Percentiles rank a stretch among this genome's conserved stretches.
Conservation (phyloP, 1,140 invertebrate genomes). For the Monochamus saltuarius region DNA sequence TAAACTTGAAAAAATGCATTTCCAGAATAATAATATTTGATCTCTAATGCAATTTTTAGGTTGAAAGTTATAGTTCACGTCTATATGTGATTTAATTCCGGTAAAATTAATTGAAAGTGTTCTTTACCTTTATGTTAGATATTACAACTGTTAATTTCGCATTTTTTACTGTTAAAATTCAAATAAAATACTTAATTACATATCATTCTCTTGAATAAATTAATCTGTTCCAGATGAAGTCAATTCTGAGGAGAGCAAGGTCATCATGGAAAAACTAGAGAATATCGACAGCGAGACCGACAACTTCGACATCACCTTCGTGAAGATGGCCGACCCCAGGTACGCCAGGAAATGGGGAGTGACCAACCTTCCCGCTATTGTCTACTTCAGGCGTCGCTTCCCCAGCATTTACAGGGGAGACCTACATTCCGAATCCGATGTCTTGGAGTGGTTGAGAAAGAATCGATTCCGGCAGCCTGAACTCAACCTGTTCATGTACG, state of each 20-base stretch:
- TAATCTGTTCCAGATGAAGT: constrained; percentile 67
- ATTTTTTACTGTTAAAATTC: too few relatives aligned
- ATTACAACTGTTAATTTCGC: too few relatives aligned
- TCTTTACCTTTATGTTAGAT: too few relatives aligned
- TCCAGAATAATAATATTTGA: too few relatives aligned
- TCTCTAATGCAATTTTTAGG: too few relatives aligned
- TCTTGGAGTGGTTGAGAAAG: constrained; percentile 91
- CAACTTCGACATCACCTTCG: constrained; percentile 92
- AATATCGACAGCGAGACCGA: constrained; percentile 92
- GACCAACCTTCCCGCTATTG: constrained; percentile 85
- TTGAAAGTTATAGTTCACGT: too few relatives aligned
- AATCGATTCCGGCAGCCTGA: constrained; percentile 92
- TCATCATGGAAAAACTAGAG: constrained; percentile 81
- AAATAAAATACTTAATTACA: neutral
- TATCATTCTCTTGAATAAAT: neutral
- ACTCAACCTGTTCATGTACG: constrained; percentile 93
- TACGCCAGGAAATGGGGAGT: constrained; percentile 96
- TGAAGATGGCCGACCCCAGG: constrained; percentile 88
- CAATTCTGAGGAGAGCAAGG: constrained; percentile 74
- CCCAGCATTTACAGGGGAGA: constrained; percentile 93
- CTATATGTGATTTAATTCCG: too few relatives aligned
- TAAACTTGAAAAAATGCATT: too few relatives aligned
- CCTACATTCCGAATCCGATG: constrained; percentile 78
- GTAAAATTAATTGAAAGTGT: too few relatives aligned
- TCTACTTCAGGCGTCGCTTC: constrained; percentile 91